Conservation (phyloP, 2,797 vertebrate species). For the Notamacropus eugenii region DNA sequence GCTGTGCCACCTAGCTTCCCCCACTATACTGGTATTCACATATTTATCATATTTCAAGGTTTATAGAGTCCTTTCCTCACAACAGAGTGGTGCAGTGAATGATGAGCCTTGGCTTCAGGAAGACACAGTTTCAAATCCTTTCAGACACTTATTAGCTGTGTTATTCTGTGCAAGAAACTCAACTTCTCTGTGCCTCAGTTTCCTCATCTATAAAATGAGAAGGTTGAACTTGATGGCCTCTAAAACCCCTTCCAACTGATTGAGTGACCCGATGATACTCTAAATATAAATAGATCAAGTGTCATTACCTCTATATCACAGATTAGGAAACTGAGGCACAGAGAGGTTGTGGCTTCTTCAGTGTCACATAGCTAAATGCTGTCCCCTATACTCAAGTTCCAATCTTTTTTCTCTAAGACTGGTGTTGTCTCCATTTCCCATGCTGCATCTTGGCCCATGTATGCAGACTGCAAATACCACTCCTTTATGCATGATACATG, state of each 20-base stretch:
- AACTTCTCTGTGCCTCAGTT: neutral
- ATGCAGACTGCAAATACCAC: neutral
- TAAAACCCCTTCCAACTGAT: neutral
- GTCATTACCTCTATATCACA: neutral
- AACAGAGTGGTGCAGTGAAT: neutral
- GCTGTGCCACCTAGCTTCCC: neutral
- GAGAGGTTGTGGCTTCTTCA: neutral
- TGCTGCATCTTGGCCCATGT: neutral
- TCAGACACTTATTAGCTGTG: neutral
- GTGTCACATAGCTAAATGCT: neutral
- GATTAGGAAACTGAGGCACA: neutral
- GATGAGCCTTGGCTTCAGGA: neutral
- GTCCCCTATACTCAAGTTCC: neutral
- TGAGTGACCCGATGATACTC: neutral
- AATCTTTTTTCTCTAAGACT: neutral
- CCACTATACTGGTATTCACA: neutral
- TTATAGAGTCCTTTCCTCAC: neutral
- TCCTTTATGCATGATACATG: neutral
- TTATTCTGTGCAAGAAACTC: neutral
- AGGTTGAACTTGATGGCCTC: neutral
- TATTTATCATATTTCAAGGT: neutral
- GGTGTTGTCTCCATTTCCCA: neutral
- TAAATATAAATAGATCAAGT: neutral
- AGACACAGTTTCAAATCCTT: neutral
- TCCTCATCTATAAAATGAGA: neutral